A percentile compares a stretch with the other conserved stretches of the same genome.
Conservation (phyloP, 1,140 invertebrate species). For the Glossosoma conforme region DNA sequence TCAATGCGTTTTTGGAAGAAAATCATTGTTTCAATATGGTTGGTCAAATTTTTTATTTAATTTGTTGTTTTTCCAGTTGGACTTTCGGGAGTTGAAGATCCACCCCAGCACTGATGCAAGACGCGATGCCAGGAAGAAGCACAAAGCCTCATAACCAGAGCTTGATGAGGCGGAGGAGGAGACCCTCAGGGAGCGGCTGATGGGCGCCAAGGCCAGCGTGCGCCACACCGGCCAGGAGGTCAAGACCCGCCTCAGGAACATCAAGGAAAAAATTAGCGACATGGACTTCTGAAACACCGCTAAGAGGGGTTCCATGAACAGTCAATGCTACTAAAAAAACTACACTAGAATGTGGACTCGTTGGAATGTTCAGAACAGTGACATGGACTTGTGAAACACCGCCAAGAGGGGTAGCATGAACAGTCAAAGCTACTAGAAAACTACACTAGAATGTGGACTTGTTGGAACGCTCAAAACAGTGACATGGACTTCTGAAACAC, state of each 20-base stretch:
- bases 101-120: constrained; percentile 47
- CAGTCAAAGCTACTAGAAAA: no score
- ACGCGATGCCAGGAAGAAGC: constrained; percentile 53
- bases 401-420: no score
- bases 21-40: constrained; percentile 7
- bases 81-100: constrained; percentile 53
- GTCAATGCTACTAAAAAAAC: no score
- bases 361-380: no score
- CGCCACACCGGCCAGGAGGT: constrained; percentile 15
- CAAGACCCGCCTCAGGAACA: constrained; percentile 19
- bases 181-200: constrained; percentile 11
- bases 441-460: no score
- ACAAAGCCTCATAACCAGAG: constrained; percentile 51
- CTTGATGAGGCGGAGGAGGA: constrained; percentile 10
- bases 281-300: not conserved
- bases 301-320: no score
- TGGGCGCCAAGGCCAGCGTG: constrained; percentile 18
- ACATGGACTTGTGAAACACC: no score
- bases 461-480: no score
- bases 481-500: no score
- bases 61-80: constrained; percentile 40
- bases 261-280: constrained; percentile 1
- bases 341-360: no score
- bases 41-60: constrained; percentile 5
- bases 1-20: not conserved